phyloP scores from a whole-genome alignment of 1,140 invertebrate species.

The Drosophila virilis region DNA sequence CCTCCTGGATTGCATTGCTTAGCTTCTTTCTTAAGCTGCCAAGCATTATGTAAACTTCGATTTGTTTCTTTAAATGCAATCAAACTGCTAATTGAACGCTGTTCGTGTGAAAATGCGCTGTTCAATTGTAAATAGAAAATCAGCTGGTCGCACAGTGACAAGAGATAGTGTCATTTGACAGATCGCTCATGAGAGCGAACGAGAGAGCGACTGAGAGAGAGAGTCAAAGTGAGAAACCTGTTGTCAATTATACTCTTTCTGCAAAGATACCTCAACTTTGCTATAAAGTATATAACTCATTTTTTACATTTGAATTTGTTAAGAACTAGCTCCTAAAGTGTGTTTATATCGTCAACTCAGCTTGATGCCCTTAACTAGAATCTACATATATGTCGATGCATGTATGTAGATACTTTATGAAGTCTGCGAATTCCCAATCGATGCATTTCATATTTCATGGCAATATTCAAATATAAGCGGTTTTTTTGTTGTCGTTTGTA shows the following conservation, averaged over 20 bases:
- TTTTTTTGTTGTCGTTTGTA: too few species aligned
- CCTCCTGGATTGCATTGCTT: slow-evolving; percentile 73
- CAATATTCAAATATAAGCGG: too few species aligned
- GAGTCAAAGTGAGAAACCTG: neutral
- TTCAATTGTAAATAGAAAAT: slow-evolving; percentile 60
- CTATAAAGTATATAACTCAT: neutral
- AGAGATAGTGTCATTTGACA: slow-evolving; percentile 33
- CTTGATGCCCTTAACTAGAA: too few species aligned
- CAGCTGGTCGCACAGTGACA: slow-evolving; percentile 54
- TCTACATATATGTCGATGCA: too few species aligned
- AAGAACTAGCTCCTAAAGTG: too few species aligned
- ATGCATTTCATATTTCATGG: too few species aligned
- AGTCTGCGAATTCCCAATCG: too few species aligned
- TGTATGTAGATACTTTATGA: too few species aligned
- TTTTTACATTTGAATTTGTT: too few species aligned
- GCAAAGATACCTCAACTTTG: neutral
- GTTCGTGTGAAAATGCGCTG: slow-evolving; percentile 27
- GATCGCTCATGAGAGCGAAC: slow-evolving; percentile 25
- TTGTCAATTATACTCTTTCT: neutral
- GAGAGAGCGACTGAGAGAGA: slow-evolving; percentile 5
- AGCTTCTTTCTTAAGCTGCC: slow-evolving; percentile 76
- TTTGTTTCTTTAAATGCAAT: slow-evolving; percentile 8
- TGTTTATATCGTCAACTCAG: too few species aligned
- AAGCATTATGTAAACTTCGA: slow-evolving; percentile 61
- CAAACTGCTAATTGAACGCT: slow-evolving; percentile 36